Evolutionary conservation across 2,113 vertebrate species (phyloP).

Genomic region (Mesembrinibis cayennensis): DNA sequence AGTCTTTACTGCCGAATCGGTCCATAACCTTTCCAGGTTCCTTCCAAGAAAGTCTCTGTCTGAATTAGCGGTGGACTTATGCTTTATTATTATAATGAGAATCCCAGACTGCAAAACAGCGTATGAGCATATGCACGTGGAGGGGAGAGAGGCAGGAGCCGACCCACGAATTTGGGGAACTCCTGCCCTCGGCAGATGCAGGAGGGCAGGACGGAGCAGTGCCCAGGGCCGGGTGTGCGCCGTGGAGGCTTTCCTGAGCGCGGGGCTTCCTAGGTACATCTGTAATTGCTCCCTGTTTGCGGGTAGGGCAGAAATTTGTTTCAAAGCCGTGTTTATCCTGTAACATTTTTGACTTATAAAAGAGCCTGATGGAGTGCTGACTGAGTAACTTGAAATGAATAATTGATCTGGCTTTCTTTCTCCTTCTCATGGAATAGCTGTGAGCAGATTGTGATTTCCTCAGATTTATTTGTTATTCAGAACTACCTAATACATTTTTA

Average conservation of each 20-base stretch:
- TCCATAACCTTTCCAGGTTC: background rate
- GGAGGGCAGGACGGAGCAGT: background rate
- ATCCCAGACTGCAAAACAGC: background rate
- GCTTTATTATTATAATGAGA: background rate
- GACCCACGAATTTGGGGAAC: accelerated
- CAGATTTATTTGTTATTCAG: slow-evolving; percentile 28
- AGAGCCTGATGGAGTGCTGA: slow-evolving; percentile 10
- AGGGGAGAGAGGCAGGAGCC: background rate
- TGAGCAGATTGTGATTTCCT: slow-evolving; percentile 32
- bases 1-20: background rate
- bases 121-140: background rate
- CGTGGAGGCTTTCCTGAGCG: background rate
- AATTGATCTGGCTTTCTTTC: slow-evolving; percentile 36
- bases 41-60: background rate
- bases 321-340: background rate
- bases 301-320: background rate
- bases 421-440: slow-evolving; percentile 5
- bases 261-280: background rate
- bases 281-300: background rate
- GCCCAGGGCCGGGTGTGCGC: background rate
- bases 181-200: background rate
- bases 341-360: slow-evolving; percentile 24
- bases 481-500: background rate
- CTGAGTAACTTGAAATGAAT: slow-evolving; percentile 50
- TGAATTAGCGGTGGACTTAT: background rate